Base-by-base conservation (phyloP, 2,797 vertebrate species). In the Diglossa cyanea region DNA sequence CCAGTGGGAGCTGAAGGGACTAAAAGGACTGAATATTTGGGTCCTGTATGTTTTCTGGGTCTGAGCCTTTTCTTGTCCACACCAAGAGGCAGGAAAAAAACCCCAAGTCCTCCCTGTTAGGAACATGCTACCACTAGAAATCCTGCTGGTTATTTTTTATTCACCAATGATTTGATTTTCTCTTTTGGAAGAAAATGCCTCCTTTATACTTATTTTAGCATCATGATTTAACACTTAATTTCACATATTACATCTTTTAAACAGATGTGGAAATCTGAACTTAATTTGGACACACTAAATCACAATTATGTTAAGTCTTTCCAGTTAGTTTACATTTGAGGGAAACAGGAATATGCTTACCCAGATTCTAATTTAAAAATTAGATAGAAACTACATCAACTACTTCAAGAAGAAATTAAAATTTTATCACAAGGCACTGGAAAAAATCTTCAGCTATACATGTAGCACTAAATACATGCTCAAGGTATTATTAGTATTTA, bases 291-390 rank as follows among this genome's bases (percentile, higher is more conserved):
- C 55, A 67, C 35, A 39, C 20, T 73, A 68, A 81, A 84, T 80
- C 35, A 66, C 65, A 86, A 65, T 66, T 68, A 53, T 26, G 21
- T 66, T 90, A 87, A 74, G 42, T 45, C 31, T 71, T 93, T 74
- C 31, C 58, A 85, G 71, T 85, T 86, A 88, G 42, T 61, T 86
- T 88, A 88, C 24, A 67, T 51, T 55, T 89, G 62, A 91, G 57
- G 13, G 24, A 62, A 94, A 68, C 7, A 71, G 42, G 83, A 88
- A 95, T 57, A 76, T 15, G 28, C 62, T 92, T 79, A 92, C 80
- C 89, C 78, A 77, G 72, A 84, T 74, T 61, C 45, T 86, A 91
- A 89, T 76, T 87, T 77, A 89, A 80, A 92, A 86, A 88, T 76
- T 65, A 90, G 26, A 62, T 35, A 14, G 48, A 91, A 94, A 86